These are phyloP conservation scores for Trachelus troglodyta DNA, from an alignment of 2,888 invertebrate genomes.

Conservation along the genomic window DNA sequence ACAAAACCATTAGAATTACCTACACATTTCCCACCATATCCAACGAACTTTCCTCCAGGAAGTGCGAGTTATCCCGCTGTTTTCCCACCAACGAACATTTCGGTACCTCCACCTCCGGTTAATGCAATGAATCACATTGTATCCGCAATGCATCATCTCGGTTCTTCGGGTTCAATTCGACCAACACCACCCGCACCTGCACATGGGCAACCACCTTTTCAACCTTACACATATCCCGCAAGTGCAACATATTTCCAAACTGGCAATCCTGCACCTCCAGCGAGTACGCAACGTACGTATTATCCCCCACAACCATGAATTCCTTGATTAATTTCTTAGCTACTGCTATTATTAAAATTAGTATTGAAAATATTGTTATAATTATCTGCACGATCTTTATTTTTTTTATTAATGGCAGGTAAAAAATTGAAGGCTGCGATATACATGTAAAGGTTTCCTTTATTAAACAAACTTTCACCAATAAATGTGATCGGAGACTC, in stretches of 20 bases:
- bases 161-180: constrained; percentile 43
- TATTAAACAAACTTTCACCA: constrained; percentile 48
- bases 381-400: constrained; percentile 16
- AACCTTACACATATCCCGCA: constrained; percentile 56
- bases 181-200: constrained; percentile 46
- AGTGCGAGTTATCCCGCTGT: constrained; percentile 56
- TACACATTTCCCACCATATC: constrained; percentile 53
- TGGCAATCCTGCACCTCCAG: constrained; percentile 50
- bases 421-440: not conserved
- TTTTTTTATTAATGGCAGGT: constrained; percentile 10
- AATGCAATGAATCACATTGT: constrained; percentile 59
- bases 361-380: constrained; percentile 13
- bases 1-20: constrained; percentile 53
- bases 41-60: constrained; percentile 49
- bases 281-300: constrained; percentile 50
- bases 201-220: constrained; percentile 45
- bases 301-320: constrained; percentile 56
- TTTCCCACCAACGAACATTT: constrained; percentile 60
- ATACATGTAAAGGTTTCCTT: constrained; percentile 60
- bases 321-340: constrained; percentile 16
- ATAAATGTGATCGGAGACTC: constrained; percentile 35
- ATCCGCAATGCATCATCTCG: constrained; percentile 51
- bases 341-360: constrained; percentile 11
- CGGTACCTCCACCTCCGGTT: constrained; percentile 60
- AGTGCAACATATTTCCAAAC: constrained; percentile 56